Conservation (phyloP, 2,888 invertebrate species). For the Drosophila setosimentum region DNA sequence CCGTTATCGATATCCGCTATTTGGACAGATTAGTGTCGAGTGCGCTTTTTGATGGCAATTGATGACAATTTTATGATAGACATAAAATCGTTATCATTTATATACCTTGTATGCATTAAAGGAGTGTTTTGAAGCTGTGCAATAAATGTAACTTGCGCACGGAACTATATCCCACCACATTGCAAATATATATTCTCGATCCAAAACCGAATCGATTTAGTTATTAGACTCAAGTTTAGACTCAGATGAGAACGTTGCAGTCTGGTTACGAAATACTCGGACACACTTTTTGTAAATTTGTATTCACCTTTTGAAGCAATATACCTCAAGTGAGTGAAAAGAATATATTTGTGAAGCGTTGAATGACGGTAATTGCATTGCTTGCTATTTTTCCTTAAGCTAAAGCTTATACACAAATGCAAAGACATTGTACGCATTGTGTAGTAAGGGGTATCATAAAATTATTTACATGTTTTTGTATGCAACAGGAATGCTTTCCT, state of each 20-base stretch:
- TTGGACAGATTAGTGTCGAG: slow-evolving; percentile 66
- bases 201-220: not conserved
- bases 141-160: not conserved
- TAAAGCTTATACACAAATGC: not conserved
- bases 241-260: not conserved
- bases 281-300: too few relatives aligned
- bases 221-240: not conserved
- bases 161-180: not conserved
- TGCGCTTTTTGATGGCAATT: slow-evolving; percentile 43
- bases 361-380: too few relatives aligned
- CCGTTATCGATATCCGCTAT: slow-evolving; percentile 48
- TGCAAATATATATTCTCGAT: not conserved
- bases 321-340: not conserved
- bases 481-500: not conserved
- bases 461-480: not conserved
- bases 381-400: not conserved
- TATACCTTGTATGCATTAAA: not conserved
- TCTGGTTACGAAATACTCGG: not conserved
- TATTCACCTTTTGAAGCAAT: too few relatives aligned
- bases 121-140: not conserved
- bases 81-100: slow-evolving; percentile 6
- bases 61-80: slow-evolving; percentile 43
- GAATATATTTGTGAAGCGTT: not conserved
- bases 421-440: not conserved
- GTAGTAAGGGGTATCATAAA: not conserved